These are phyloP conservation scores for Perithous albicinctus DNA, from an alignment of 2,888 invertebrate genomes.

Conservation along the genomic window DNA sequence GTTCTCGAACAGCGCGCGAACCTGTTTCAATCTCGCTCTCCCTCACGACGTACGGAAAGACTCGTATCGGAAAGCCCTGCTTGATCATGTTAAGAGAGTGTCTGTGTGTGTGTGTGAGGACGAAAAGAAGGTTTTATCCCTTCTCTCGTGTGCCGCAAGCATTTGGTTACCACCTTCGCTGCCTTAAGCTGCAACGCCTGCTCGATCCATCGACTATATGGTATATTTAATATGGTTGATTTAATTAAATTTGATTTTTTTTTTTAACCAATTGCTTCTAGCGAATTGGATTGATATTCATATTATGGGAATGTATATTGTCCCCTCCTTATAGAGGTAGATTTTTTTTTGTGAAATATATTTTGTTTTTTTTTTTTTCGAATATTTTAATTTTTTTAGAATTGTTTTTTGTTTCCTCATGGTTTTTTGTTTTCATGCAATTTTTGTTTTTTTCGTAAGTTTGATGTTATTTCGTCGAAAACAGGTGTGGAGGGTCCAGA, in stretches of 20 bases:
- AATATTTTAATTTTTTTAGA: no score
- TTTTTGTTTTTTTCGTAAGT: no score
- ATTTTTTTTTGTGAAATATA: no score
- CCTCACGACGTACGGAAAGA: conserved; percentile 38
- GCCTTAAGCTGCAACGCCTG: conserved; percentile 59
- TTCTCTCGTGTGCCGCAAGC: conserved; percentile 63
- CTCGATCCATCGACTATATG: conserved; percentile 6
- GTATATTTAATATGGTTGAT: no score
- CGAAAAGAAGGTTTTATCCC: conserved; percentile 32
- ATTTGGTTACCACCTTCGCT: conserved; percentile 67
- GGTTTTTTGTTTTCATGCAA: no score
- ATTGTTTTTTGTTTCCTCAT: no score
- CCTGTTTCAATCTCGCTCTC: conserved; percentile 69
- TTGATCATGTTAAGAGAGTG: neutral
- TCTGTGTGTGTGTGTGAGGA: conserved; percentile 1
- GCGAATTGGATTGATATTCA: no score
- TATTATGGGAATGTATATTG: no score
- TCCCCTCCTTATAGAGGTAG: no score
- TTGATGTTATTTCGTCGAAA: no score
- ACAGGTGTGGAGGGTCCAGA: no score
- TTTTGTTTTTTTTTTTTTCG: no score
- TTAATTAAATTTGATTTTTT: neutral
- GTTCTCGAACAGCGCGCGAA: conserved; percentile 60
- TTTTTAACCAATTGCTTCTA: neutral
- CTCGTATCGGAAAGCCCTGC: conserved; percentile 42